Base-by-base conservation (phyloP, 2,113 vertebrate genomes). In the Salvelinus alpinus region DNA sequence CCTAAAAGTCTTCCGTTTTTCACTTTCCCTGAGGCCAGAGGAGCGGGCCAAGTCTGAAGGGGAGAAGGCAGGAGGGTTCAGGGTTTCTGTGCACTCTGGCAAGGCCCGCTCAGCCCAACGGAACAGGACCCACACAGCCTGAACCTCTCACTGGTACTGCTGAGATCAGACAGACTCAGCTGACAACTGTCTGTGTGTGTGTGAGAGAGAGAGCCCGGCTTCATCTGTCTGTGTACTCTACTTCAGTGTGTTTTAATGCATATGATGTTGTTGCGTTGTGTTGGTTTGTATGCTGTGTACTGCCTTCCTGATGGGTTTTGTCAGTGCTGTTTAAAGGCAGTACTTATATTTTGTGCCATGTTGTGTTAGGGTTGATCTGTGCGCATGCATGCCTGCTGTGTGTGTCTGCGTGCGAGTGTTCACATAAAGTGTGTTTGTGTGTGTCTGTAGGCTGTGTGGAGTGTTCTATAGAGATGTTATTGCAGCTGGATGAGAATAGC, bases 401-500 rank as follows among this genome's bases (percentile, higher is more conserved):
- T 71, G 73, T 79, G 25, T 67, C 2, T 75, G 22, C 54, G 64
- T 8, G 38, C 38, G 38, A 44, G 20, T 64, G 67, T 60, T n/a
- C 25, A 16, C 16, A 59, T 5, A 38, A 25, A 66, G 69, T 16
- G 74, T 60, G 69, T 51, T 51, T n/a, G 66, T 38, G 59, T 64
- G 38, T 57, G n/a, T 44, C 13, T 13, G 31, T 57, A 47, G 59
- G 70, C 54, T 38, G 62, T 60, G 24, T 72, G 72, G 74, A 79
- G 79, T 74, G 75, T 75, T 59, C 47, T 54, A 48, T 79, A 60
- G 65, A 70, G 68, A 47, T 78, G 75, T 82, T 82, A 59, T 79
- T 83, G 64, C 82, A 87, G 83, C 85, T 87, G 78, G 74, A 77
- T 48, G 72, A 72, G 76, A 85, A 78, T 70, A 76, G 82, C 78